A percentile compares a stretch with the other conserved stretches of the same genome.
These are phyloP conservation scores for Rhinoraja longicauda DNA, from an alignment of 2,797 vertebrate genomes.

Conservation along the genomic window DNA sequence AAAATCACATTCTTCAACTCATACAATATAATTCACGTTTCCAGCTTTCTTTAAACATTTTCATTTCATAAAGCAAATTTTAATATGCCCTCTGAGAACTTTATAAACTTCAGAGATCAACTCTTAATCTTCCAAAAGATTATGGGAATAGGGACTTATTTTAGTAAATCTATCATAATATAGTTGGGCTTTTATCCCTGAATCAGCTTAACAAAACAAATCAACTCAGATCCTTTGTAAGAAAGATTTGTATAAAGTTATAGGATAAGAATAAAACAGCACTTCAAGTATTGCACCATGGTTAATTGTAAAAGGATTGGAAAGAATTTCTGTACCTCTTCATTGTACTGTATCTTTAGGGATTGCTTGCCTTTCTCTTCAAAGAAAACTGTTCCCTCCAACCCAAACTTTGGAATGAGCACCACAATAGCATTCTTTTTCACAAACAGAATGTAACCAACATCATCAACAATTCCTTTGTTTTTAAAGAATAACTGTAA, in stretches of 20 bases:
- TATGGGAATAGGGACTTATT: too few relatives aligned
- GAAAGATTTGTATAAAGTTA: not conserved
- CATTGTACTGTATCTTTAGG: conserved; percentile 69
- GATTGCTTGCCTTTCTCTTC: conserved; percentile 74
- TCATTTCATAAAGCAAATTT: not conserved
- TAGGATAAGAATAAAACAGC: not conserved
- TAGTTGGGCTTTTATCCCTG: too few relatives aligned
- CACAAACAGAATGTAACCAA: conserved; percentile 86
- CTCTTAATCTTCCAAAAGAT: too few relatives aligned
- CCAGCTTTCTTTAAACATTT: not conserved
- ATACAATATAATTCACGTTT: not conserved
- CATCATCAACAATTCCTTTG: conserved; percentile 83
- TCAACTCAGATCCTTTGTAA: not conserved
- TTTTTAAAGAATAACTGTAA: conserved; percentile 90
- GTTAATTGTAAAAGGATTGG: not conserved
- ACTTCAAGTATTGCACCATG: not conserved
- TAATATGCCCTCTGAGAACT: too few relatives aligned
- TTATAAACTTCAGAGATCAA: too few relatives aligned
- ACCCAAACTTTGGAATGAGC: conserved; percentile 88
- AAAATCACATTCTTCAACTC: not conserved
- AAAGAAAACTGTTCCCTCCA: conserved; percentile 94
- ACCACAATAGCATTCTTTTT: conserved; percentile 96
- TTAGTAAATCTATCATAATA: too few relatives aligned
- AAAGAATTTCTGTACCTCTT: conserved; percentile 64
- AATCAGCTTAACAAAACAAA: not conserved